phyloP scores from a whole-genome alignment of 2,113 vertebrate species.

The Alosa alosa region DNA sequence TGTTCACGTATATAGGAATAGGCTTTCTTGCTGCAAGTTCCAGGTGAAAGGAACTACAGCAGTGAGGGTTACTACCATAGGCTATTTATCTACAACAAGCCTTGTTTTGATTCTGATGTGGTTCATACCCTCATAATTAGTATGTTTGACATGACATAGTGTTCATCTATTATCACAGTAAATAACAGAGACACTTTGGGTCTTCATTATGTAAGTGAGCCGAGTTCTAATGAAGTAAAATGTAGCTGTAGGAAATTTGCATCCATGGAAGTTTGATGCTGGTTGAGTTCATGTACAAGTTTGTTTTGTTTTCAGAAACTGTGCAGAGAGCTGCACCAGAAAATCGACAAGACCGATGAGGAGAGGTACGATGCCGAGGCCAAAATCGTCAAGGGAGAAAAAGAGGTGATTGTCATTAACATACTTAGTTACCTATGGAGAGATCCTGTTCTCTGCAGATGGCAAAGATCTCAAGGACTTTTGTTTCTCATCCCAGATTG shows the following conservation, averaged over 20 bases:
- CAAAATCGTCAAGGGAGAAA: constrained; percentile 80
- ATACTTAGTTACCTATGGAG: not conserved
- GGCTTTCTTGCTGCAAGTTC: not conserved
- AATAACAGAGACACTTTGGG: not conserved
- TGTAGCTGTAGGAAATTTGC: too few relatives aligned
- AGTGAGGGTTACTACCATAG: not conserved
- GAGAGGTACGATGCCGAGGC: constrained; percentile 85
- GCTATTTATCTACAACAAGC: not conserved
- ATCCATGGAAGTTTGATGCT: too few relatives aligned
- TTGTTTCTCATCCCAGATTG: constrained; percentile 67
- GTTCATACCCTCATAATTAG: not conserved
- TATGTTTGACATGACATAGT: not conserved
- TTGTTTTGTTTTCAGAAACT: constrained; percentile 72
- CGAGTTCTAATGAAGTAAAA: too few relatives aligned
- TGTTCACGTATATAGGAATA: not conserved
- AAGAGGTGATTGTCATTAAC: constrained; percentile 77
- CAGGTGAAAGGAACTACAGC: not conserved
- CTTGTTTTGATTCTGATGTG: not conserved
- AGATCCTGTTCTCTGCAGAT: not conserved
- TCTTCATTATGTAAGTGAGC: not conserved
- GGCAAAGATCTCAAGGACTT: not conserved
- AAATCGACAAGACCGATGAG: constrained; percentile 85
- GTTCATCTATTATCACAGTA: too few relatives aligned
- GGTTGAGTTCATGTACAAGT: too few relatives aligned
- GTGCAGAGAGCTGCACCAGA: constrained; percentile 82